Evolutionary conservation across 2,113 vertebrate genomes (phyloP).

Genomic region (western clawed frog (Xenopus tropicalis)): DNA sequence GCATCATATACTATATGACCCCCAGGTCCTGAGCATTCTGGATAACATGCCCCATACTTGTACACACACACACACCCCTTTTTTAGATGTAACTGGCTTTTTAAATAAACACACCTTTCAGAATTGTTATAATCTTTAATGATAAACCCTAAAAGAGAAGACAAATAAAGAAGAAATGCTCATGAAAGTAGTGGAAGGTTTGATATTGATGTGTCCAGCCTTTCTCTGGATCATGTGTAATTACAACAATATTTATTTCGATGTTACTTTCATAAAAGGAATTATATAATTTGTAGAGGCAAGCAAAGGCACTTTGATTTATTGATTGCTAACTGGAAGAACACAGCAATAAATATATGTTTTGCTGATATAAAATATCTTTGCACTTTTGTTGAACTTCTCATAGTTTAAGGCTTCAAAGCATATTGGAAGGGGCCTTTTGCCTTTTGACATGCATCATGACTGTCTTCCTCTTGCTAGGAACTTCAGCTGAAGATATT

Average conservation of each 20-base stretch:
- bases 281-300: slow-evolving; percentile 31
- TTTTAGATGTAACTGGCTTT: no score
- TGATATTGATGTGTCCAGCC: slow-evolving; percentile 17
- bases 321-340: slow-evolving; percentile 35
- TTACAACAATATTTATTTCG: slow-evolving; percentile 28
- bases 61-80: no score
- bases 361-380: slow-evolving; percentile 25
- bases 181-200: not conserved
- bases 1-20: no score
- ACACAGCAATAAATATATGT: slow-evolving; percentile 24
- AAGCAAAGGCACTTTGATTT: slow-evolving; percentile 23
- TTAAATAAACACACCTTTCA: slow-evolving; percentile 15
- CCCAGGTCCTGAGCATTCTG: no score
- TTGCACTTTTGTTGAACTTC: slow-evolving; percentile 36
- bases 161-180: slow-evolving; percentile 24
- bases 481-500: no score
- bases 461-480: no score
- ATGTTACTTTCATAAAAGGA: slow-evolving; percentile 27
- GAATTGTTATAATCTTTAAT: slow-evolving; percentile 14
- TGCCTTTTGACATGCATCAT: not conserved
- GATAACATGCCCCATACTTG: no score
- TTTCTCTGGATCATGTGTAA: slow-evolving; percentile 7
- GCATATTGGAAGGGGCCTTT: not conserved
- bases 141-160: slow-evolving; percentile 14
- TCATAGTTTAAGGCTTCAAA: not conserved